Conservation (phyloP, 1,140 invertebrate species). For the Mylabris phalerata region DNA sequence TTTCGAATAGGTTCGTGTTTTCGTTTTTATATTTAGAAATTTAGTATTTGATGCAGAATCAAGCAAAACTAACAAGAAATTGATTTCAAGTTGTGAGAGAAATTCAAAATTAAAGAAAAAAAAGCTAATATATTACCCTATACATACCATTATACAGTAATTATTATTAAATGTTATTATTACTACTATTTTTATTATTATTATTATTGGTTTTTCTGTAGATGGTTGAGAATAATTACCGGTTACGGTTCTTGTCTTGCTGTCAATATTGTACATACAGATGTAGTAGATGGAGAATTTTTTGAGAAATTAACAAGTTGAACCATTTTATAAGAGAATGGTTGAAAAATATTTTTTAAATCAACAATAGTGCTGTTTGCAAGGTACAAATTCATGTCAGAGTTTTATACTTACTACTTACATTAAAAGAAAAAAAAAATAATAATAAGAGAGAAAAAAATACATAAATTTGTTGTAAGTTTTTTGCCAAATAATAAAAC, state of each 20-base stretch:
- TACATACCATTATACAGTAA: conserved; percentile 17
- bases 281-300: conserved; percentile 23
- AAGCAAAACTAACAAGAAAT: neutral
- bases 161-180: conserved; percentile 11
- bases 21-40: conserved; percentile 12
- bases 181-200: conserved; percentile 1
- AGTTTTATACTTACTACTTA: conserved; percentile 32
- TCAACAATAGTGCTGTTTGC: conserved; percentile 39
- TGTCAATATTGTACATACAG: conserved; percentile 37
- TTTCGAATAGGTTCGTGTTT: conserved; percentile 19
- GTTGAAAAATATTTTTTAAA: conserved; percentile 34
- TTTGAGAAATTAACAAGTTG: conserved; percentile 13
- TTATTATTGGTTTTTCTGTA: neutral
- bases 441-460: conserved; percentile 4
- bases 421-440: neutral
- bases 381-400: conserved; percentile 41
- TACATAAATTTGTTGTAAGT: conserved; percentile 37
- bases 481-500: conserved; percentile 30
- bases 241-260: conserved; percentile 12
- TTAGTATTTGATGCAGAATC: conserved; percentile 1
- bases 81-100: neutral
- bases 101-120: too few relatives aligned
- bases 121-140: neutral
- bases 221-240: conserved; percentile 17
- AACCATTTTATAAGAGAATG: conserved; percentile 14